Percentiles rank a stretch among this genome's conserved stretches.
Conservation (phyloP, 2,113 vertebrate species). For the Fulmarus glacialis region DNA sequence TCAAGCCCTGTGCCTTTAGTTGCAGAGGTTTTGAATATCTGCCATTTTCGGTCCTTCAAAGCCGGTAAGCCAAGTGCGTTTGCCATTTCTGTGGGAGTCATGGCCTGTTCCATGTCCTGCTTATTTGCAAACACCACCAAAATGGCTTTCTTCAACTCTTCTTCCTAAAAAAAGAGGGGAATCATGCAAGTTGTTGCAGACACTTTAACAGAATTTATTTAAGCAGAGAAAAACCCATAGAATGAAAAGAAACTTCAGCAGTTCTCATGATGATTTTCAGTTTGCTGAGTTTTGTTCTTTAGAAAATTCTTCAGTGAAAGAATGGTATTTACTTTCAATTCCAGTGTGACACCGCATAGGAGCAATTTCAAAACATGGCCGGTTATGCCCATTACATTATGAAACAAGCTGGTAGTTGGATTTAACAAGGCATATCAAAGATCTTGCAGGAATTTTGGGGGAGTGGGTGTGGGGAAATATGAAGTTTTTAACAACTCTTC, state of each 20-base stretch:
- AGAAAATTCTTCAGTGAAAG: neutral
- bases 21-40: conserved; percentile 98
- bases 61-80: conserved; percentile 91
- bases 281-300: neutral
- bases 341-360: neutral
- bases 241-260: neutral
- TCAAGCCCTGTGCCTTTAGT: conserved; percentile 95
- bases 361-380: neutral
- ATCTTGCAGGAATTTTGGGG: neutral
- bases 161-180: conserved; percentile 79
- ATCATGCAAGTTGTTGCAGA: neutral
- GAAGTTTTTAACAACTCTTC: neutral
- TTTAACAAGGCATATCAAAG: neutral
- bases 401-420: neutral
- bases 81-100: conserved; percentile 96
- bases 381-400: neutral
- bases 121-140: conserved; percentile 98
- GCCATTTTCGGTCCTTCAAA: conserved; percentile 97
- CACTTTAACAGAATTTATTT: neutral
- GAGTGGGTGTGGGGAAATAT: too few species aligned
- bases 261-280: neutral
- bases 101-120: conserved; percentile 98
- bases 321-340: neutral
- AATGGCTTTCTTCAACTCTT: conserved; percentile 97
- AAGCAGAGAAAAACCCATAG: neutral